Conservation (phyloP, 2,113 vertebrate genomes). For the Heptranchias perlo region DNA sequence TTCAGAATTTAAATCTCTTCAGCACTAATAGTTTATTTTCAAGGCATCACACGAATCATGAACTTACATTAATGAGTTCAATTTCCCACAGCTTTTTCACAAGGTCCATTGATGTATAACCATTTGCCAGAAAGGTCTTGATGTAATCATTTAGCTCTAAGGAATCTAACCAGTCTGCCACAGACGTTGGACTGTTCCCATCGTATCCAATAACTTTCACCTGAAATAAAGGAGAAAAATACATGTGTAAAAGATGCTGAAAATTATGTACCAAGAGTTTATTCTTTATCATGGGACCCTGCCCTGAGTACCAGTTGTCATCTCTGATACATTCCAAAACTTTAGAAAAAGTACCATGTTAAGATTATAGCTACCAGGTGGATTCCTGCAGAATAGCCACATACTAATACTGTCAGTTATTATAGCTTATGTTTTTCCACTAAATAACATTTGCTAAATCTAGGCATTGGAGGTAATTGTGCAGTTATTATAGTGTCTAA, state of each 20-base stretch:
- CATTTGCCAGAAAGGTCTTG: conserved; percentile 93
- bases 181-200: conserved; percentile 87
- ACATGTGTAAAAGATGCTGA: not conserved
- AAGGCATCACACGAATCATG: conserved; percentile 28
- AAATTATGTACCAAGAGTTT: not conserved
- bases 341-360: not conserved
- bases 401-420: not conserved
- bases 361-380: not conserved
- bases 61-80: conserved; percentile 94
- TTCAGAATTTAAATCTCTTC: conserved; percentile 30
- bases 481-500: not conserved
- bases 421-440: not conserved
- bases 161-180: conserved; percentile 96
- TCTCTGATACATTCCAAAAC: not conserved
- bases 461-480: not conserved
- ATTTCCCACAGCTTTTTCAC: conserved; percentile 99
- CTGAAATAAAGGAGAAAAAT: conserved; percentile 55
- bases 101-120: conserved; percentile 96
- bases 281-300: not conserved
- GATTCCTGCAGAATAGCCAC: not conserved
- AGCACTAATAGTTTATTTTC: conserved; percentile 20
- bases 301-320: not conserved
- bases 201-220: conserved; percentile 86
- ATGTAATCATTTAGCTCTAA: conserved; percentile 94
- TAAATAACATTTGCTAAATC: not conserved